Evolutionary conservation across 2,888 invertebrate species (phyloP).

Genomic region (Cotesia congregata): DNA sequence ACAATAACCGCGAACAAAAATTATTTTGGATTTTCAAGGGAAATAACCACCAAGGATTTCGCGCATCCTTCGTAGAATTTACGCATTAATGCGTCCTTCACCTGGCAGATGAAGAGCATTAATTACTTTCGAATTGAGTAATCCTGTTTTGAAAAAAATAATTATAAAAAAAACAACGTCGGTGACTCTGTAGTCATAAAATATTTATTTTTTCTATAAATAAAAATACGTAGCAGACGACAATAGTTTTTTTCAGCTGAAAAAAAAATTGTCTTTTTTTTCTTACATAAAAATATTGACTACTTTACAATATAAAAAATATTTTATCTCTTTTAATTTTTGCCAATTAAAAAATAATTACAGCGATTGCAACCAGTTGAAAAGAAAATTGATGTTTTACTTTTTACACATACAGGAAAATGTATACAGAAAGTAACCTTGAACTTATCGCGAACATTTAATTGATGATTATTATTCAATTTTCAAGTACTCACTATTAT

Average conservation of each 20-base stretch:
- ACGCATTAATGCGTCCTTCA: slow-evolving; percentile 30
- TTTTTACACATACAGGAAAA: neutral
- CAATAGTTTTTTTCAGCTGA: too few relatives aligned
- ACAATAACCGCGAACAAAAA: neutral
- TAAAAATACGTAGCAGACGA: neutral
- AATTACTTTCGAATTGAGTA: slow-evolving; percentile 38
- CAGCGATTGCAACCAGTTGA: neutral
- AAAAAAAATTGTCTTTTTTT: too few relatives aligned
- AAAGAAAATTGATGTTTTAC: neutral
- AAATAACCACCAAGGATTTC: neutral
- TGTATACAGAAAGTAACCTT: neutral
- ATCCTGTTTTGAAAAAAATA: slow-evolving; percentile 9
- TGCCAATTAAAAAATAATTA: neutral
- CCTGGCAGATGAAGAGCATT: slow-evolving; percentile 25
- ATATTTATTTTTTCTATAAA: neutral
- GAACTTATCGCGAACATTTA: neutral
- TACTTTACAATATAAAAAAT: neutral
- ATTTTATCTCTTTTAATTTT: neutral
- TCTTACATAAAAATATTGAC: neutral
- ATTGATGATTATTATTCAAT: neutral
- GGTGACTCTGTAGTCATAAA: neutral
- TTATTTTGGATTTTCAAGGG: neutral
- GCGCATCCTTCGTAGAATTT: slow-evolving; percentile 10
- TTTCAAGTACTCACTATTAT: neutral
- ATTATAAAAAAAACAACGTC: neutral